phyloP scores from a whole-genome alignment of 1,140 invertebrate species.

The Asbolus verrucosus region DNA sequence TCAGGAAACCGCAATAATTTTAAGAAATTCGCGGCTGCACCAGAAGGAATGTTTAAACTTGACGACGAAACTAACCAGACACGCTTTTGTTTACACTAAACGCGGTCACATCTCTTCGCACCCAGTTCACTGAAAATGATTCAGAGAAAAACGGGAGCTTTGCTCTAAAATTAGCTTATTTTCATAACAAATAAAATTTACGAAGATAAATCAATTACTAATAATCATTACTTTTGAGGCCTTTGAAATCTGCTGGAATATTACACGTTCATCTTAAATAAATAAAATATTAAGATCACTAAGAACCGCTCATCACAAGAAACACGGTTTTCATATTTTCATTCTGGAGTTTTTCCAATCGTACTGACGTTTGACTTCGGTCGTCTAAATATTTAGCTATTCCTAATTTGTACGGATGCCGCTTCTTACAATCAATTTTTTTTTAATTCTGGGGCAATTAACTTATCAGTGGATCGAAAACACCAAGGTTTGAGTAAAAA shows the following conservation, averaged over 20 bases:
- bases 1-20: conserved; percentile 5
- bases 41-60: conserved; percentile 40
- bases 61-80: conserved; percentile 47
- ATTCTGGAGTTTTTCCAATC: conserved; percentile 15
- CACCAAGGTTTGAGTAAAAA: no score
- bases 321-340: neutral
- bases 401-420: no score
- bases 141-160: conserved; percentile 52
- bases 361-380: neutral
- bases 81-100: conserved; percentile 49
- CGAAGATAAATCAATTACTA: conserved; percentile 48
- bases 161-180: conserved; percentile 55
- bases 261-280: conserved; percentile 24
- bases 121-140: conserved; percentile 56
- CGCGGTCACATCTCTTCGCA: conserved; percentile 56
- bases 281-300: conserved; percentile 27
- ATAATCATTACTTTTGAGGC: conserved; percentile 46
- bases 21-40: conserved; percentile 34
- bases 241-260: conserved; percentile 32
- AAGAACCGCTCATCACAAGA: neutral
- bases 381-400: no score
- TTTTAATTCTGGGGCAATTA: no score
- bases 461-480: no score
- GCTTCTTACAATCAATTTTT: no score
- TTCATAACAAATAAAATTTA: conserved; percentile 53